Evolutionary conservation across 1,140 invertebrate genomes (phyloP), one percentile per base, ranked within the genome.

Genomic region (Drosophila bocki): DNA sequence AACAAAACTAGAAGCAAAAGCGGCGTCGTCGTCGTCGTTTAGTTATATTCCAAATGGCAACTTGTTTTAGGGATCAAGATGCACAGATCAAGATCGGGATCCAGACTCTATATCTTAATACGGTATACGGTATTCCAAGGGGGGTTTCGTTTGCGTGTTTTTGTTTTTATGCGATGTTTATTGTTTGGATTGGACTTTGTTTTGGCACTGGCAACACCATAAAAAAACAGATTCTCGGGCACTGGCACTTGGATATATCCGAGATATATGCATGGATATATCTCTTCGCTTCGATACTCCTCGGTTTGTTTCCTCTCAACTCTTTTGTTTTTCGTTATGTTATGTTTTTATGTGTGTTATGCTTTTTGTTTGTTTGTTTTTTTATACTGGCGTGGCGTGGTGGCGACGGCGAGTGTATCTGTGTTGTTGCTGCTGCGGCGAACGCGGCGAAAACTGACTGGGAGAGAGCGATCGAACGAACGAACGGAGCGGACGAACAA

Each of bases 221-320:
- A 78, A 78, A 78, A 78, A 78, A 78, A 75, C 69, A 63, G 51
- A 71, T 58, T 45, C 60, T 60, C 62, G 71, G 71, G 51, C 57
- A 78, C 74, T 76, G 61, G 39, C 56, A 78, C 75, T 64, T 37
- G 50, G 32, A 42, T 76, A 64, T 74, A 74, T 75, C 57, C 57
- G 47, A 50, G 45, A 65, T 19, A 64, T 56, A 57, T 32, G 26
- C 35, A 63, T 47, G 26, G 22, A n/a, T 72, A 58, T 75, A 45
- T 62, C 33, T 69, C 62, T 58, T 26, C 17, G 19, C 37, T 26
- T 26, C 35, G 35, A 57, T 57, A 57, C 13, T 33, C 37, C 56
- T 19, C 32, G 48, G 12, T 26, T 63, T 17, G 19, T 63, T 39
- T 56, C 53, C 51, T 54, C 51, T 54, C 35, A 56, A 56, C 53